These are phyloP conservation scores for Pachymerium ferrugineum DNA, from an alignment of 2,888 invertebrate species.

Conservation along the genomic window DNA sequence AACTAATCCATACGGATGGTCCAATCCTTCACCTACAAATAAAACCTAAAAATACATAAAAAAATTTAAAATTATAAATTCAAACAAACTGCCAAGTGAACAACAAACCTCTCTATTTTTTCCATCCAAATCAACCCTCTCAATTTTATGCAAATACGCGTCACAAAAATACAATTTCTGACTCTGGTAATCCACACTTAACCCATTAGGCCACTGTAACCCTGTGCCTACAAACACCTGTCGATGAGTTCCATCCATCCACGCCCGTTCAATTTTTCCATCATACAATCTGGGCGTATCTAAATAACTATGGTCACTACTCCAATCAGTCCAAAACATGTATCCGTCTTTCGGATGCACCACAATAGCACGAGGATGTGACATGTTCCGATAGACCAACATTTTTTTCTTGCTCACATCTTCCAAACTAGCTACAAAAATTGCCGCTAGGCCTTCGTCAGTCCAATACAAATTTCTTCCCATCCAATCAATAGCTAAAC, in stretches of 20 bases:
- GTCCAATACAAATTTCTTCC: slow-evolving; percentile 78
- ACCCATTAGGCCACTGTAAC: slow-evolving; percentile 69
- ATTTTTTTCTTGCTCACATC: slow-evolving; percentile 56
- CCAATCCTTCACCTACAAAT: slow-evolving; percentile 50
- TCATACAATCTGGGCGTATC: slow-evolving; percentile 42
- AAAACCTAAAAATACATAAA: slow-evolving; percentile 43
- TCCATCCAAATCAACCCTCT: slow-evolving; percentile 58
- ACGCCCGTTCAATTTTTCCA: slow-evolving; percentile 58
- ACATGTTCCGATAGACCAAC: slow-evolving; percentile 55
- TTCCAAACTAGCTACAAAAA: slow-evolving; percentile 63
- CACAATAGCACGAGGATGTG: slow-evolving; percentile 62
- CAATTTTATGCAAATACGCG: slow-evolving; percentile 61
- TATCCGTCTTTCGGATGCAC: slow-evolving; percentile 62
- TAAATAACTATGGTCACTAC: slow-evolving; percentile 43
- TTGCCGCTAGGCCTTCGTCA: slow-evolving; percentile 62
- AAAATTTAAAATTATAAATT: slow-evolving; percentile 13
- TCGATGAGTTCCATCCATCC: slow-evolving; percentile 60
- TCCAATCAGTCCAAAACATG: slow-evolving; percentile 75
- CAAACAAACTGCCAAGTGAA: no score
- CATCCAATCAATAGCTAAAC: slow-evolving; percentile 78
- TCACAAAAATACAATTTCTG: slow-evolving; percentile 67
- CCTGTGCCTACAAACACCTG: slow-evolving; percentile 53
- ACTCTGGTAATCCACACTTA: slow-evolving; percentile 59
- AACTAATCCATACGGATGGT: slow-evolving; percentile 65
- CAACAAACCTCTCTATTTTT: slow-evolving; percentile 51